These are phyloP conservation scores for rat (Rattus norvegicus) DNA, from an alignment of 2,113 vertebrate genomes.

Conservation along the genomic window DNA sequence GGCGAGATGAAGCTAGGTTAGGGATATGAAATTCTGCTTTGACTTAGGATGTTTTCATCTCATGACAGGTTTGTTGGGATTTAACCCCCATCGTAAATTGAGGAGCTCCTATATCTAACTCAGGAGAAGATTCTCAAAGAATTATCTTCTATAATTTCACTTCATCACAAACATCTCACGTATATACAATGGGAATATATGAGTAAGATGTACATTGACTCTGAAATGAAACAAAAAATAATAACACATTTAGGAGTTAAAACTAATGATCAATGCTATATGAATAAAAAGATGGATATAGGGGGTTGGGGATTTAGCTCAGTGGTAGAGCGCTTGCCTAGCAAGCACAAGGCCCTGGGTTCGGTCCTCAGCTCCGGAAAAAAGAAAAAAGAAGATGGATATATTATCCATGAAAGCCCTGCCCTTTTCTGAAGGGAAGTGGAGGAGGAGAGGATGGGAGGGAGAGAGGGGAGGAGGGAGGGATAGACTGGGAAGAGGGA, in stretches of 20 bases:
- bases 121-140: background rate
- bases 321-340: too few relatives aligned
- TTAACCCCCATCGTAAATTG: background rate
- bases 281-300: background rate
- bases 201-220: background rate
- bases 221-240: background rate
- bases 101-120: background rate
- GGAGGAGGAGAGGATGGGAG: too few relatives aligned
- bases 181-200: background rate
- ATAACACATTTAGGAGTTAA: background rate
- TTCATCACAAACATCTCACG: background rate
- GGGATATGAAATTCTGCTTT: background rate
- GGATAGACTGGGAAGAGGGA: too few relatives aligned
- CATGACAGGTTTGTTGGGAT: background rate
- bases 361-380: too few relatives aligned
- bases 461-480: too few relatives aligned
- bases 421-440: too few relatives aligned
- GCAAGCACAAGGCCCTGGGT: too few relatives aligned
- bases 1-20: background rate
- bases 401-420: too few relatives aligned
- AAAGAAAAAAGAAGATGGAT: too few relatives aligned
- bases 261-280: background rate
- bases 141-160: background rate
- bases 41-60: background rate
- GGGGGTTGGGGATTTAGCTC: too few relatives aligned